phyloP scores from a whole-genome alignment of 2,113 vertebrate genomes.

The Rhinichthys klamathensis region DNA sequence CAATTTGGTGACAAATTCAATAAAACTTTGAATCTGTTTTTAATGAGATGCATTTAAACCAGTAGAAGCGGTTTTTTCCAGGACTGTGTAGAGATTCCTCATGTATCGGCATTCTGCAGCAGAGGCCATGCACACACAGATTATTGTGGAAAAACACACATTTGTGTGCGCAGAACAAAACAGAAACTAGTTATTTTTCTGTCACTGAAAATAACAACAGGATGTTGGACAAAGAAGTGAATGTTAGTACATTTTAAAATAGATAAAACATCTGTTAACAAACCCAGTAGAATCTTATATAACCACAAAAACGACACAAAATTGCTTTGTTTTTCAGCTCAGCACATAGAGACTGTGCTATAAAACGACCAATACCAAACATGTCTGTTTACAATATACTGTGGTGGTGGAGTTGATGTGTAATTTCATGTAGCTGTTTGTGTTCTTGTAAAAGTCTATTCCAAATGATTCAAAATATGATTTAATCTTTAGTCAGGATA shows the following conservation, averaged over 20 bases:
- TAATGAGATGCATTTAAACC: neutral
- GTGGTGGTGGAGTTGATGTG: constrained; percentile 4
- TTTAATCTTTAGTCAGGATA: neutral
- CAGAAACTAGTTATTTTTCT: constrained; percentile 11
- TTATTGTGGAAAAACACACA: neutral
- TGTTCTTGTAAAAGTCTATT: neutral
- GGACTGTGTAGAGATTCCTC: neutral
- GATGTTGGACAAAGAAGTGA: constrained; percentile 48
- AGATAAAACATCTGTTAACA: constrained; percentile 33
- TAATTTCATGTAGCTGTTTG: neutral
- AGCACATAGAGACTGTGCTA: neutral
- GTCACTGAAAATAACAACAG: constrained; percentile 60
- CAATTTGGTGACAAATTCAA: neutral
- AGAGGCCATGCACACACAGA: neutral
- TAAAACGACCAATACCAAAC: constrained; percentile 12
- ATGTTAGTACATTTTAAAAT: constrained; percentile 2
- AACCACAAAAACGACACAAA: constrained; percentile 29
- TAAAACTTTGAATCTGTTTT: neutral
- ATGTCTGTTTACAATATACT: constrained; percentile 4
- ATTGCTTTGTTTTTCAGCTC: constrained; percentile 25
- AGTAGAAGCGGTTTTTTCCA: too few relatives aligned
- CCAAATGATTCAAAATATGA: neutral
- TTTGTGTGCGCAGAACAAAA: neutral
- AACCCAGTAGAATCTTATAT: constrained; percentile 2
- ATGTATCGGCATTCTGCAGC: neutral